phyloP scores from a whole-genome alignment of 2,113 vertebrate genomes.

The Platichthys flesus region DNA sequence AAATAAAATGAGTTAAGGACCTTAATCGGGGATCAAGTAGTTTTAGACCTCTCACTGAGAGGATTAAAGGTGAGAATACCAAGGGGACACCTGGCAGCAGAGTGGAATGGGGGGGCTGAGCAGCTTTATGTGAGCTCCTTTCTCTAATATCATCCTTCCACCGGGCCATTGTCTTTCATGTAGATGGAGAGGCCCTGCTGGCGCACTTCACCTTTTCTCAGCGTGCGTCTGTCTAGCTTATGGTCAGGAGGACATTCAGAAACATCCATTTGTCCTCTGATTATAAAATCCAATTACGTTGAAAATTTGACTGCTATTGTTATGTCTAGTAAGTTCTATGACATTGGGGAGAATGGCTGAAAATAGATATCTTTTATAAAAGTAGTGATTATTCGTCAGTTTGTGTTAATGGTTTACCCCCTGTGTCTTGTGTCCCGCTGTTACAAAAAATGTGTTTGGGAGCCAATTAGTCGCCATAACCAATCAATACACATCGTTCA shows the following conservation, averaged over 20 bases:
- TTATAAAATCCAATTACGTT: slow-evolving; percentile 58
- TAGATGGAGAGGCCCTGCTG: slow-evolving; percentile 40
- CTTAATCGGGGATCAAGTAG: slow-evolving; percentile 66
- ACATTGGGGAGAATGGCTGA: too few species aligned
- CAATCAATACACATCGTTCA: slow-evolving; percentile 11
- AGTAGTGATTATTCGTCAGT: background rate
- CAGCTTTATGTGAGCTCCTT: slow-evolving; percentile 33
- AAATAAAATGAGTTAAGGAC: slow-evolving; percentile 63
- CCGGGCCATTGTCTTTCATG: slow-evolving; percentile 11
- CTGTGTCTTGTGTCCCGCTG: background rate
- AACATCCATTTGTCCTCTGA: slow-evolving; percentile 42
- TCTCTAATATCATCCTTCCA: slow-evolving; percentile 36
- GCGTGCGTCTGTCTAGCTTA: slow-evolving; percentile 34
- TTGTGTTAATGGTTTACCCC: slow-evolving; percentile 7
- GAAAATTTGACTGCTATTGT: slow-evolving; percentile 41
- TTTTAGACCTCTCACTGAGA: slow-evolving; percentile 51
- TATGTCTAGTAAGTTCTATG: background rate
- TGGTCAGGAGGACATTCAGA: slow-evolving; percentile 14
- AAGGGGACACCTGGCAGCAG: slow-evolving; percentile 53
- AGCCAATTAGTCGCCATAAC: slow-evolving; percentile 12
- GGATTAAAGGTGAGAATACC: slow-evolving; percentile 67
- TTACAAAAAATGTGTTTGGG: background rate
- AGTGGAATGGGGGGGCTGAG: slow-evolving; percentile 20
- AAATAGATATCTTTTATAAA: slow-evolving; percentile 18
- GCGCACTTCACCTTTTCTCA: slow-evolving; percentile 51